Evolutionary conservation across 2,888 invertebrate genomes (phyloP), one percentile per base, ranked within the genome.

Genomic region (Capitulum mitella): DNA sequence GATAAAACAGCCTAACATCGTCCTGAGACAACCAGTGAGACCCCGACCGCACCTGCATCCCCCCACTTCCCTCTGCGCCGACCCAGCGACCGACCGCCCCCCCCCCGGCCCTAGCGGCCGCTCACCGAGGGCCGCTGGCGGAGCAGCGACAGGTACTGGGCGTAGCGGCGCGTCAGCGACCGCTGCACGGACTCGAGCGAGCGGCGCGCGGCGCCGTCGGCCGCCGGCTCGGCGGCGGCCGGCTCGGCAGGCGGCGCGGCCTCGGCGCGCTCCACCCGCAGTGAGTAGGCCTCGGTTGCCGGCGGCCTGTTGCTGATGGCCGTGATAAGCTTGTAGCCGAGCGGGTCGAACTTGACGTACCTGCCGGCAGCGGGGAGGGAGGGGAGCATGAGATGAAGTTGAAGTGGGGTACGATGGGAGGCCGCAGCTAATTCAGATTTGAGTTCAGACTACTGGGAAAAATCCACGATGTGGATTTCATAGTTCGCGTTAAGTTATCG

Each of bases 311-410:
- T 92, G 2, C 92, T 91, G 84, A 95, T 93, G 26, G 93, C 95
- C 1, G 95, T 94, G 84, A 93, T 93, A 70, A 95, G 86, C 86
- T 92, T 92, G 83, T 91, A 90, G 14, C 95, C 95, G 79, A 91
- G 87, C 75, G 91, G 90, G 85, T 94, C 94, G 85, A 95, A 95
- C 51, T 92, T 91, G 74, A 95, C 92, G 87, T 92, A 93, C 84
- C 94, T 92, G 86, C 94, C 94, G 29, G 10, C 58, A 6, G 51
- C 2, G 51, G 26, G 32, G 29, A 10, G 43, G n/a, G 14, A 14
- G n/a, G 29, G 48, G 61, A 43, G 43, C n/a, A n/a, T n/a, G n/a
- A n/a, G n/a, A n/a, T n/a, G n/a, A n/a, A n/a, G n/a, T n/a, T n/a
- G n/a, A n/a, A n/a, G n/a, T n/a, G n/a, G n/a, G n/a, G n/a, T n/a